phyloP scores from a whole-genome alignment of 2,797 vertebrate genomes.

The Melanotaenia pygmaea region DNA sequence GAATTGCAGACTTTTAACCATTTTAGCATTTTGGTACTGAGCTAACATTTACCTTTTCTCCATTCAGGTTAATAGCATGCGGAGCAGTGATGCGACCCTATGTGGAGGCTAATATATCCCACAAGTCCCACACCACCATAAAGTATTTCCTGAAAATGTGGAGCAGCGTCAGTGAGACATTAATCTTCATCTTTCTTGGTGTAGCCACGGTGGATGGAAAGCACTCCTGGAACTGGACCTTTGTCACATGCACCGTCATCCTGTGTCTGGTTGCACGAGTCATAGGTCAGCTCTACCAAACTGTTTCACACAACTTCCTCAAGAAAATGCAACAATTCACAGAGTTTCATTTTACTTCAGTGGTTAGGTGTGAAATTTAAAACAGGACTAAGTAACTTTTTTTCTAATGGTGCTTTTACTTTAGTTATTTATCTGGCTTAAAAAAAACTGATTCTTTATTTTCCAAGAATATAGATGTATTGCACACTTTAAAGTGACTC shows the following conservation, averaged over 20 bases:
- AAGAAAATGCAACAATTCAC: no score
- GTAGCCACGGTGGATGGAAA: constrained; percentile 93
- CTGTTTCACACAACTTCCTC: no score
- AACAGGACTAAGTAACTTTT: neutral
- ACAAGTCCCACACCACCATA: constrained; percentile 99
- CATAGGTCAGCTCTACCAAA: constrained; percentile 82
- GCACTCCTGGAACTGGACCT: constrained; percentile 96
- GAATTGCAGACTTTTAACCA: neutral
- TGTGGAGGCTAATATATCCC: constrained; percentile 98
- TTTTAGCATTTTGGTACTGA: neutral
- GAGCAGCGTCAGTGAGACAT: constrained; percentile 98
- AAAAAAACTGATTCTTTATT: neutral
- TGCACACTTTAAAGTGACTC: neutral
- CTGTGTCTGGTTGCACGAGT: constrained; percentile 93
- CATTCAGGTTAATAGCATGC: constrained; percentile 90
- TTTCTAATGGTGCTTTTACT: neutral
- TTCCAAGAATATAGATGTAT: neutral
- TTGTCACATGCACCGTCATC: constrained; percentile 90
- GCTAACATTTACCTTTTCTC: neutral
- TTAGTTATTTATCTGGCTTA: neutral
- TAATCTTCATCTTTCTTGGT: constrained; percentile 98
- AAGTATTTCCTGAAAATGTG: constrained; percentile 99
- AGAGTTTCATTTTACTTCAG: neutral
- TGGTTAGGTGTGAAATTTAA: neutral
- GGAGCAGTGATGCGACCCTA: constrained; percentile 96